These are phyloP conservation scores for Anthophora plumipes DNA, from an alignment of 2,888 invertebrate genomes.

Conservation along the genomic window DNA sequence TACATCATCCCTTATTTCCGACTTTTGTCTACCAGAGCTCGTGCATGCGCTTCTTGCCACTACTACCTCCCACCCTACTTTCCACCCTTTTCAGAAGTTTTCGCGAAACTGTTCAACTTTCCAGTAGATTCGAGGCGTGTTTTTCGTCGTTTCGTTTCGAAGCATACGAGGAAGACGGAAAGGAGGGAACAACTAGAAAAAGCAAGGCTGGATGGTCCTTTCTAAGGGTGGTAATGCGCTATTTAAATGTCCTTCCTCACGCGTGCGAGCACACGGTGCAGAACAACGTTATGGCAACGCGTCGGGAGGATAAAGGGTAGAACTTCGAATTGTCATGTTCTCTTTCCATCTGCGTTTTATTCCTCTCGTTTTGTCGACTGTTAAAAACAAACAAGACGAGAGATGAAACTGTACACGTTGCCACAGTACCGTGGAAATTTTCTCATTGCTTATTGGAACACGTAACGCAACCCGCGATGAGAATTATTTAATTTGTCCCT, in stretches of 20 bases:
- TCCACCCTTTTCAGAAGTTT: conserved; percentile 43
- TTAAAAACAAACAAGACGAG: neutral
- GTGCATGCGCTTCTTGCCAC: conserved; percentile 29
- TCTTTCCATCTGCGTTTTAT: neutral
- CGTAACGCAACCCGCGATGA: too few relatives aligned
- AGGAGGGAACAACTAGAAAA: conserved; percentile 1
- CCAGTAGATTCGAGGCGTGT: conserved; percentile 49
- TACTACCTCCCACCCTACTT: neutral
- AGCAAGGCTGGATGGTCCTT: conserved; percentile 44
- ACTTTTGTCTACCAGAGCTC: conserved; percentile 50
- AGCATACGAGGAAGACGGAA: neutral
- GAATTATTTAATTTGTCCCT: conserved; percentile 54
- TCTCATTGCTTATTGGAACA: too few relatives aligned
- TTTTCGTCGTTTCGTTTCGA: conserved; percentile 40
- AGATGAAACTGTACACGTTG: neutral
- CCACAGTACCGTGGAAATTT: conserved; percentile 22
- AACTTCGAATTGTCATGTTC: conserved; percentile 2
- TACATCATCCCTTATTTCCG: conserved; percentile 45
- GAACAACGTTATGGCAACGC: conserved; percentile 62
- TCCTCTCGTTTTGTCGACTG: conserved; percentile 36
- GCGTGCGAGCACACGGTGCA: conserved; percentile 45
- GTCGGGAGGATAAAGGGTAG: conserved; percentile 49
- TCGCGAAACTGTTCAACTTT: conserved; percentile 55
- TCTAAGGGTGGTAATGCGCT: conserved; percentile 70
- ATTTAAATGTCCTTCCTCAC: conserved; percentile 72